Conservation (phyloP, 2,888 invertebrate species). For the Apamea sordens region DNA sequence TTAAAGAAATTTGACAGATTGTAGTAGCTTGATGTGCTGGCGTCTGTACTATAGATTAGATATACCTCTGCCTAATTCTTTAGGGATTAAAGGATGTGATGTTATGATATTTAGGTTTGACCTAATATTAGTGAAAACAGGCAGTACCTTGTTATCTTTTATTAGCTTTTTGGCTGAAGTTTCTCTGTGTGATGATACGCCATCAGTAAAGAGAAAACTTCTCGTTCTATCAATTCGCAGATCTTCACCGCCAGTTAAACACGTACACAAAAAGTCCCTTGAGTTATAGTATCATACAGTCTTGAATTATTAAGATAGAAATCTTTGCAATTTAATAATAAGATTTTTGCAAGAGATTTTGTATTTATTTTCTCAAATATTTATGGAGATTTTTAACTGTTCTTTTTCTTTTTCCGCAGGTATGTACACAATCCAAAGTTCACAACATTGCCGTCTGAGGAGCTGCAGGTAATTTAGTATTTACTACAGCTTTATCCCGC, state of each 20-base stretch:
- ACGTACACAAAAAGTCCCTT: slow-evolving; percentile 43
- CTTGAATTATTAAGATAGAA: slow-evolving; percentile 47
- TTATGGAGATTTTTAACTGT: slow-evolving; percentile 23
- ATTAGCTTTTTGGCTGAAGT: slow-evolving; percentile 28
- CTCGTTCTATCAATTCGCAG: slow-evolving; percentile 46
- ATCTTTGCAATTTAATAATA: slow-evolving; percentile 51
- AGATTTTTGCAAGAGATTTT: slow-evolving; percentile 6
- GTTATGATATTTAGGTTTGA: neutral
- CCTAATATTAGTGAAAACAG: neutral
- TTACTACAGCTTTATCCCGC: too few species aligned
- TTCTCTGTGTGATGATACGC: slow-evolving; percentile 32
- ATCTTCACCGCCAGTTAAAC: slow-evolving; percentile 40
- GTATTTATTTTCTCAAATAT: neutral
- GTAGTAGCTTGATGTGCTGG: too few species aligned
- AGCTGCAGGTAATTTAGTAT: slow-evolving; percentile 21
- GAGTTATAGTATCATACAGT: slow-evolving; percentile 22
- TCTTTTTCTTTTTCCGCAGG: slow-evolving; percentile 41
- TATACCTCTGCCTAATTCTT: neutral
- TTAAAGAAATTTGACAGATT: too few species aligned
- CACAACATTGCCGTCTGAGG: neutral
- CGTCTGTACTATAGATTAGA: neutral
- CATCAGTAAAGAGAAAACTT: slow-evolving; percentile 49
- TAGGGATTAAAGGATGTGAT: neutral
- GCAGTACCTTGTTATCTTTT: slow-evolving; percentile 43
- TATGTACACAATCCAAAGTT: slow-evolving; percentile 22